Percentiles rank a stretch among this genome's conserved stretches.
phyloP scores from a whole-genome alignment of 2,113 vertebrate genomes.

The Myrmecophaga tridactyla region DNA sequence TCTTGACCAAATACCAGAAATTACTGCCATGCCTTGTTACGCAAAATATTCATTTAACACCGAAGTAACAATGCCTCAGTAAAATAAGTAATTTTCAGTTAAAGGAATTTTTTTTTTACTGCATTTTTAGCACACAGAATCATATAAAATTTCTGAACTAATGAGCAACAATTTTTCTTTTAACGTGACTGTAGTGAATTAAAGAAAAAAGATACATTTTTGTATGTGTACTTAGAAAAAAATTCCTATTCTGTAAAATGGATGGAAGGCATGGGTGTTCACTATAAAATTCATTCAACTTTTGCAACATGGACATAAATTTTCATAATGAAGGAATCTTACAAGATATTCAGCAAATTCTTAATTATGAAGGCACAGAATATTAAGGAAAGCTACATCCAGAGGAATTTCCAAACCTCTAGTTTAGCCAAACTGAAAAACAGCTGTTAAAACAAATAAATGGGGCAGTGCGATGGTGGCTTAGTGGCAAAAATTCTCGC shows the following conservation, averaged over 20 bases:
- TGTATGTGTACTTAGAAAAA: too few species aligned
- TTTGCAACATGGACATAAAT: background rate
- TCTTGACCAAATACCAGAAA: background rate
- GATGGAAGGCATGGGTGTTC: background rate
- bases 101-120: background rate
- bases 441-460: background rate
- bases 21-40: background rate
- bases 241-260: background rate
- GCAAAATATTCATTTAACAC: background rate
- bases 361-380: background rate
- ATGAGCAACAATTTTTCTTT: background rate
- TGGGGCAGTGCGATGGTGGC: too few species aligned
- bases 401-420: background rate
- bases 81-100: background rate
- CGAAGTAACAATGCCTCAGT: background rate
- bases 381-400: conserved; percentile 24
- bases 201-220: background rate
- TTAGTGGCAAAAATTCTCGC: too few species aligned
- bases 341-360: background rate
- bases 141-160: conserved; percentile 13
- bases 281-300: background rate
- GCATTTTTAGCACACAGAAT: conserved; percentile 12
- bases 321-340: conserved; percentile 10
- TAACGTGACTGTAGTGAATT: background rate
- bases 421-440: background rate